Percentiles rank a stretch among this genome's conserved stretches.
phyloP scores from a whole-genome alignment of 2,888 invertebrate species.

The Disparrhopalites patrizii region DNA sequence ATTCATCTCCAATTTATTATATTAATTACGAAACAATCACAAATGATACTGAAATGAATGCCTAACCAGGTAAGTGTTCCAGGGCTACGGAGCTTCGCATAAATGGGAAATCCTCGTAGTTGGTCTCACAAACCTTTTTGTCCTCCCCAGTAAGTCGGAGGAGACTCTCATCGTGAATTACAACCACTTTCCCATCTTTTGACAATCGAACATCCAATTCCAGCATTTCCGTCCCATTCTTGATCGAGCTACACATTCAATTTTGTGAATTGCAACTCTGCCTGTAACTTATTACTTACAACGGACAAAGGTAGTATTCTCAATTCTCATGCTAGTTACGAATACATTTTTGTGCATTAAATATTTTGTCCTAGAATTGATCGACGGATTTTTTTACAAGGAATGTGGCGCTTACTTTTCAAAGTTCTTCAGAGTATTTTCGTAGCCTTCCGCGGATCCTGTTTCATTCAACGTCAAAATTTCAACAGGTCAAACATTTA shows the following conservation, averaged over 20 bases:
- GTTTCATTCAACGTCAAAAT: slow-evolving; percentile 17
- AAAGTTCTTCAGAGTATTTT: slow-evolving; percentile 63
- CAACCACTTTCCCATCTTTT: slow-evolving; percentile 61
- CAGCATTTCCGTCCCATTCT: slow-evolving; percentile 62
- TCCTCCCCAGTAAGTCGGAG: slow-evolving; percentile 57
- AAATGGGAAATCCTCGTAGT: slow-evolving; percentile 59
- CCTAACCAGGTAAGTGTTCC: slow-evolving; percentile 59
- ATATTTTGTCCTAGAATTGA: neutral
- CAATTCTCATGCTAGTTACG: neutral
- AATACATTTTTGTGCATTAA: too few species aligned
- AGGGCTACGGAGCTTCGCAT: slow-evolving; percentile 56
- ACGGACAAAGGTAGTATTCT: neutral
- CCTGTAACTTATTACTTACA: too few species aligned
- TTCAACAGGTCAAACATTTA: slow-evolving; percentile 41
- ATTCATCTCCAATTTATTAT: too few species aligned
- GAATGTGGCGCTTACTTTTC: slow-evolving; percentile 55
- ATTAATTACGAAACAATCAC: too few species aligned
- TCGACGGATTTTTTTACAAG: too few species aligned
- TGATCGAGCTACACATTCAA: slow-evolving; percentile 56
- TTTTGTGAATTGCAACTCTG: neutral
- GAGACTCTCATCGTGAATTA: slow-evolving; percentile 63
- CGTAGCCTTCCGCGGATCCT: slow-evolving; percentile 64
- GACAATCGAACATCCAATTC: slow-evolving; percentile 65
- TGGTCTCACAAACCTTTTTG: slow-evolving; percentile 56
- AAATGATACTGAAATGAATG: neutral